These are phyloP conservation scores for Cotesia typhae DNA, from an alignment of 1,140 invertebrate species.

Conservation along the genomic window DNA sequence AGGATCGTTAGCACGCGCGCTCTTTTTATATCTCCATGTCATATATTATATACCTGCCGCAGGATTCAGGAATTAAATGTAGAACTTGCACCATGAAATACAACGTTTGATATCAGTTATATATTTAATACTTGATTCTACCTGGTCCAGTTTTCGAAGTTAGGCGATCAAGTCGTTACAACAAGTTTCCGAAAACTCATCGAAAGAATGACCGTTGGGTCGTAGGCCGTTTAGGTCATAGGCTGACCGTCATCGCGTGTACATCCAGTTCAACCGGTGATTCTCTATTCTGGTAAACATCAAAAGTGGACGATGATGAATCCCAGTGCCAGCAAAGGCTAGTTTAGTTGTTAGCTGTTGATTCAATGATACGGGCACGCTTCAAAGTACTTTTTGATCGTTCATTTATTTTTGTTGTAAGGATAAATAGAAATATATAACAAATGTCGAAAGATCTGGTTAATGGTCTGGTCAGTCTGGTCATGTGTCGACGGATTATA, in stretches of 20 bases:
- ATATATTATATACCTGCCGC: not conserved
- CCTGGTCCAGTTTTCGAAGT: conserved; percentile 9
- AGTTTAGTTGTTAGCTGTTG: not conserved
- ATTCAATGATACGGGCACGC: conserved; percentile 28
- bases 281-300: not conserved
- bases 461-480: conserved; percentile 37
- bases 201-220: conserved; percentile 14
- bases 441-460: conserved; percentile 25
- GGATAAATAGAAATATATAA: not conserved
- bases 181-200: conserved; percentile 32
- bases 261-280: conserved; percentile 33
- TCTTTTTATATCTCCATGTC: not conserved
- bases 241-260: conserved; percentile 35
- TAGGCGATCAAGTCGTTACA: conserved; percentile 35
- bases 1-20: conserved; percentile 35
- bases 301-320: conserved; percentile 14
- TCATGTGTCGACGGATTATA: conserved; percentile 43
- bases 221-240: conserved; percentile 22
- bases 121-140: conserved; percentile 16
- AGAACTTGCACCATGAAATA: conserved; percentile 7
- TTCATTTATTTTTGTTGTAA: not conserved
- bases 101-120: conserved; percentile 31
- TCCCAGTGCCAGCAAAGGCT: not conserved
- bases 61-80: not conserved
- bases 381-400: conserved; percentile 13